Evolutionary conservation across 2,797 vertebrate species (phyloP), one percentile per base, ranked within the genome.

Genomic region (Acrossocheilus wenchowensis): DNA sequence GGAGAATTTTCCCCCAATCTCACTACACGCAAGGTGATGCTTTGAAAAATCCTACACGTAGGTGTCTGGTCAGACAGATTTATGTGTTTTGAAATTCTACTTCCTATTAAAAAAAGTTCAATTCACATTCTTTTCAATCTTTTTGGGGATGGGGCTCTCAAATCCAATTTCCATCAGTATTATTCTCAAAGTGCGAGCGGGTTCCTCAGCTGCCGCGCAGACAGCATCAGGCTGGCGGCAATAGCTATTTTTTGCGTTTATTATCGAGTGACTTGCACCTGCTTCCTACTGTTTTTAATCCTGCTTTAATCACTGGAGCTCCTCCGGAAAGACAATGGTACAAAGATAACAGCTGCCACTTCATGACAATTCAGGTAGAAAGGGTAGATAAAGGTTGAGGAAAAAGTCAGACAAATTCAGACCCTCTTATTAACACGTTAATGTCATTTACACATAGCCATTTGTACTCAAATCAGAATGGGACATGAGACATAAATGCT

Each of bases 151-250:
- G 81, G 75, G 89, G 90, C 89, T 78, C 91, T 95, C 93, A 91
- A 90, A 91, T 94, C 85, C 88, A 91, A 92, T 94, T 93, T 94
- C 90, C 90, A 92, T 95, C 93, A 93, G 87, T 15, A 86, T 91
- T 90, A 78, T 83, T 88, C 78, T 82, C 84, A 57, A 89, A 91
- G 90, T 88, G 81, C 66, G 78, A 74, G 87, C 87, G 87, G 88
- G 88, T 90, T 92, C 90, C 90, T 86, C 78, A 91, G 90, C 90
- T 88, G 88, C 84, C 48, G 36, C 60, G 17, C 86, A 82, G 91
- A 87, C 89, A 86, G 90, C 87, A 83, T 81, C 82, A 83, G 14
- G 21, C 90, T 94, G 94, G 92, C 93, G 92, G 91, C 87, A 92
- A 88, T 85, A 88, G 93, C 94, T 91, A 94, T 92, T 90, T 78